Conservation (phyloP, 2,797 vertebrate species). For the Hyperoplus immaculatus region DNA sequence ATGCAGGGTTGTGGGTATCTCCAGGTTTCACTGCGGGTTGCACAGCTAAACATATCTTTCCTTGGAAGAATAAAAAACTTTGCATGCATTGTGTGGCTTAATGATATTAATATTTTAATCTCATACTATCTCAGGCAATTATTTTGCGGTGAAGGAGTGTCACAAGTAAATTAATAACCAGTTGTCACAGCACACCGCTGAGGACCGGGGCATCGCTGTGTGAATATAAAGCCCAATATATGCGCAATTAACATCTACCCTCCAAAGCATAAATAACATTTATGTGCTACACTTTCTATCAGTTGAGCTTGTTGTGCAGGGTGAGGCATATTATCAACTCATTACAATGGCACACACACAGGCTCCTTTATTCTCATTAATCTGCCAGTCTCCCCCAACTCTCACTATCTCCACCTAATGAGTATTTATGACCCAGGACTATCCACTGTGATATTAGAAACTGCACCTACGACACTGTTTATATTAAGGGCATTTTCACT, state of each 20-base stretch:
- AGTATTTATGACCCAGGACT: constrained; percentile 58
- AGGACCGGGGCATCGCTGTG: constrained; percentile 47
- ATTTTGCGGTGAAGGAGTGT: constrained; percentile 63
- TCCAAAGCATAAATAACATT: constrained; percentile 64
- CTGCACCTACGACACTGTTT: constrained; percentile 1
- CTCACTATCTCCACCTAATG: constrained; percentile 58
- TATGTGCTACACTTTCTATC: constrained; percentile 53
- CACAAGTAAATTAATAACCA: constrained; percentile 64
- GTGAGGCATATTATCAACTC: constrained; percentile 65
- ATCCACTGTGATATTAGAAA: constrained; percentile 22
- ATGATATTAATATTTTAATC: constrained; percentile 66
- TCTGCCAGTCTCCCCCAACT: constrained; percentile 57
- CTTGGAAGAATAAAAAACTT: constrained; percentile 16
- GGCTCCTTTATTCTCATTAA: constrained; percentile 66
- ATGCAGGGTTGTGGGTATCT: not conserved
- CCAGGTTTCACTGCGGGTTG: constrained; percentile 7
- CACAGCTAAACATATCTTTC: constrained; percentile 30
- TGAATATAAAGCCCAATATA: constrained; percentile 59
- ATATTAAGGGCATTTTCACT: not conserved
- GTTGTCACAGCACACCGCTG: constrained; percentile 49
- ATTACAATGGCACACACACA: constrained; percentile 57
- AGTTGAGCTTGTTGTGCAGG: constrained; percentile 55
- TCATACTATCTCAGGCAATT: constrained; percentile 63
- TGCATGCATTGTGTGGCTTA: constrained; percentile 44
- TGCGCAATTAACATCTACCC: constrained; percentile 69